Evolutionary conservation across 1,140 invertebrate species (phyloP).

Genomic region (Akabosia matsudoensis): DNA sequence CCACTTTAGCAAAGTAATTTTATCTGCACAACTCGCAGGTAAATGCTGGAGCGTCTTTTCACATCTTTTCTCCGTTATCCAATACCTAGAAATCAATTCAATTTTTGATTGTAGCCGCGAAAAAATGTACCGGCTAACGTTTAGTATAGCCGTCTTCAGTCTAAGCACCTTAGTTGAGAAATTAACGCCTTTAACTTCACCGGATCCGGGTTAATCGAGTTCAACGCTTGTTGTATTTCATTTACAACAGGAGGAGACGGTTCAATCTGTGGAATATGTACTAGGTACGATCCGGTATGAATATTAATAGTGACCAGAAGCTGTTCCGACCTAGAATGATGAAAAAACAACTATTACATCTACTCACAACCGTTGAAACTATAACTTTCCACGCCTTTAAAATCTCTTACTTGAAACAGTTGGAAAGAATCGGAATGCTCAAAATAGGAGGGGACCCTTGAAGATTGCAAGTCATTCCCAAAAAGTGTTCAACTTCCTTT

Average conservation of each 20-base stretch:
- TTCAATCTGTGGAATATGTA: slow-evolving; percentile 85
- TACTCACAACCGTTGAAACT: no score
- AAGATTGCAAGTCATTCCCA: slow-evolving; percentile 57
- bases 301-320: slow-evolving; percentile 85
- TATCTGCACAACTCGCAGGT: slow-evolving; percentile 78
- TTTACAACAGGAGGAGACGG: slow-evolving; percentile 66
- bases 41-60: slow-evolving; percentile 92
- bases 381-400: no score
- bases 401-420: slow-evolving; percentile 62
- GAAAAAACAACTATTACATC: no score
- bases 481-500: slow-evolving; percentile 60
- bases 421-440: slow-evolving; percentile 72
- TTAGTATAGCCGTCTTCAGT: not conserved
- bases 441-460: slow-evolving; percentile 85
- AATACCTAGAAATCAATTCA: slow-evolving; percentile 66
- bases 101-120: not conserved
- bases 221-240: slow-evolving; percentile 77
- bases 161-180: slow-evolving; percentile 64
- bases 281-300: slow-evolving; percentile 84
- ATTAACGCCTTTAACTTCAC: slow-evolving; percentile 65
- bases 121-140: not conserved
- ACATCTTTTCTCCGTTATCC: slow-evolving; percentile 85
- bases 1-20: slow-evolving; percentile 68
- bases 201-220: slow-evolving; percentile 63
- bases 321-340: slow-evolving; percentile 6